Conservation (phyloP, 2,888 invertebrate genomes). For the Drosophila quinaria region DNA sequence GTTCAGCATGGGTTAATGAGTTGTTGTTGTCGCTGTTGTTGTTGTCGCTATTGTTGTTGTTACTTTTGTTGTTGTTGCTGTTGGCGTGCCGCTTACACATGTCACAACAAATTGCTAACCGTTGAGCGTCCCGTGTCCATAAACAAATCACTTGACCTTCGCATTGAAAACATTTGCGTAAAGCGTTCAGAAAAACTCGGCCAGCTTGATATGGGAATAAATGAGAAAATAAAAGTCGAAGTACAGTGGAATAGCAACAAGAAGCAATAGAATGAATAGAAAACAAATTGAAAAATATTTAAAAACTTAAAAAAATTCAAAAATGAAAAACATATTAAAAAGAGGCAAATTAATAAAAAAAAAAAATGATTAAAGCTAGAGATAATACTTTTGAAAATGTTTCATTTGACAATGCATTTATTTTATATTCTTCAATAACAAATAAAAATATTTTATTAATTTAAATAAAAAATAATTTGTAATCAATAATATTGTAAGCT, state of each 20-base stretch:
- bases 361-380: too few species aligned
- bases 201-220: constrained; percentile 33
- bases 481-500: neutral
- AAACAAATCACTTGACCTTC: constrained; percentile 77
- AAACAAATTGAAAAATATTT: neutral
- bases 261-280: neutral
- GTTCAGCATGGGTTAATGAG: constrained; percentile 82
- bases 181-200: constrained; percentile 53
- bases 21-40: constrained; percentile 61
- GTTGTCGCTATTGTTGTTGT: constrained; percentile 28
- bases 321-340: too few species aligned
- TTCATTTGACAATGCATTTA: too few species aligned
- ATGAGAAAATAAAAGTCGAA: constrained; percentile 2
- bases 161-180: constrained; percentile 66
- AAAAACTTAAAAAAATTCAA: neutral
- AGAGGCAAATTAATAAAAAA: too few species aligned
- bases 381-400: too few species aligned
- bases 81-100: constrained; percentile 71
- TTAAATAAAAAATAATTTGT: neutral
- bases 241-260: constrained; percentile 24
- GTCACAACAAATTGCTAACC: constrained; percentile 80
- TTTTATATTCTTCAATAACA: too few species aligned
- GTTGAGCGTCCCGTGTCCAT: constrained; percentile 58
- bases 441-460: neutral
- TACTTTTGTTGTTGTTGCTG: constrained; percentile 39